Conservation (phyloP, 2,113 vertebrate species). For the Proterorhinus semilunaris region DNA sequence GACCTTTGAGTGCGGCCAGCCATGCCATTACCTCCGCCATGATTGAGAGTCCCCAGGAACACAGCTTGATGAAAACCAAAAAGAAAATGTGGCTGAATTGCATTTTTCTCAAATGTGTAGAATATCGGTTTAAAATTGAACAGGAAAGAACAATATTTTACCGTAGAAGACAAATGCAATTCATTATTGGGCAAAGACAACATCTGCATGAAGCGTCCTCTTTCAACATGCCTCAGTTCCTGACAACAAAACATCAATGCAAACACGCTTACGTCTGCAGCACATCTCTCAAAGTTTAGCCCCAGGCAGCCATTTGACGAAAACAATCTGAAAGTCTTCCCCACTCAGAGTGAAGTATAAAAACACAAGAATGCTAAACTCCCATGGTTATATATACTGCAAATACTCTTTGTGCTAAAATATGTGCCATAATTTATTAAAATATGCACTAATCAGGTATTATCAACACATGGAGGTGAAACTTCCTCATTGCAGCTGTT, state of each 20-base stretch:
- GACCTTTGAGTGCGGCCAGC: constrained; percentile 51
- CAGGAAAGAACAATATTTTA: constrained; percentile 14
- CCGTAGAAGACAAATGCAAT: not conserved
- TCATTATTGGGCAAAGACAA: constrained; percentile 7
- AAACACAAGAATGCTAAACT: constrained; percentile 4
- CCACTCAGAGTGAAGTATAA: constrained; percentile 27
- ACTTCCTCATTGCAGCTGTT: not conserved
- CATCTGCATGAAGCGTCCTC: constrained; percentile 2
- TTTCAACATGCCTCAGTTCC: constrained; percentile 7
- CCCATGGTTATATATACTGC: not conserved
- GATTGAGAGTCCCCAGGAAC: constrained; percentile 43
- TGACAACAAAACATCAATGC: constrained; percentile 20
- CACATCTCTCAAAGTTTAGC: constrained; percentile 37
- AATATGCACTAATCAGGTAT: not conserved
- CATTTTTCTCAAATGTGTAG: constrained; percentile 13
- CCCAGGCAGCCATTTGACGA: constrained; percentile 37
- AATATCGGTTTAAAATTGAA: constrained; percentile 13
- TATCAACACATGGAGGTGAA: not conserved
- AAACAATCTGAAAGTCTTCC: constrained; percentile 32
- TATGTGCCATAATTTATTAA: not conserved
- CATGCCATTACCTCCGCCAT: constrained; percentile 43
- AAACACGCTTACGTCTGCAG: constrained; percentile 27
- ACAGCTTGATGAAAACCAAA: constrained; percentile 30
- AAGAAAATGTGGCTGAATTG: constrained; percentile 8
- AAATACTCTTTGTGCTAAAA: not conserved